These are phyloP conservation scores for Thrips palmi DNA, from an alignment of 1,140 invertebrate species.

Conservation along the genomic window DNA sequence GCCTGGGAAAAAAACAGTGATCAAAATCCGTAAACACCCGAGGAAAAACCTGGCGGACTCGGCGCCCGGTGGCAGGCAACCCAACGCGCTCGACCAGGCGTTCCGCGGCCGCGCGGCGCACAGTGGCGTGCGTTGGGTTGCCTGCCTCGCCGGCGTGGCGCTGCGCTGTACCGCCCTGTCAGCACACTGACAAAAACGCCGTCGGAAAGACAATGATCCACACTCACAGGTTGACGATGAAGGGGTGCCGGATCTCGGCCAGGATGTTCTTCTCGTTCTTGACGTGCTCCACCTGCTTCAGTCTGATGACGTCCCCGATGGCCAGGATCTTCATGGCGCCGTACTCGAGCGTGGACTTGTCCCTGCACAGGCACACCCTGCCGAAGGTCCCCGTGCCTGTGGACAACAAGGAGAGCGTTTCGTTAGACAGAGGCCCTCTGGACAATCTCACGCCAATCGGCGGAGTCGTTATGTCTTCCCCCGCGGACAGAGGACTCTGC, in stretches of 20 bases:
- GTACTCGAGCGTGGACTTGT: slow-evolving; percentile 58
- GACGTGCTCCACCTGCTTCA: slow-evolving; percentile 89
- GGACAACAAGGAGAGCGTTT: no score
- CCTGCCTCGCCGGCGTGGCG: no score
- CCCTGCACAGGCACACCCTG: slow-evolving; percentile 65
- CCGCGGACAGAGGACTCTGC: no score
- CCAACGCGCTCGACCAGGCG: no score
- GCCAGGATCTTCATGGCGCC: slow-evolving; percentile 82
- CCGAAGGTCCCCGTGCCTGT: slow-evolving; percentile 91
- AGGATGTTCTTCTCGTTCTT: slow-evolving; percentile 88
- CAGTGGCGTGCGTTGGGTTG: no score
- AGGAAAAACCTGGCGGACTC: no score
- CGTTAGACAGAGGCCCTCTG: no score
- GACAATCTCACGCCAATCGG: no score
- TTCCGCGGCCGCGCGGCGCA: no score
- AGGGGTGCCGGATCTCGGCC: slow-evolving; percentile 74
- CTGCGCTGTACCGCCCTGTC: background rate
- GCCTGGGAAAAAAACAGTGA: slow-evolving; percentile 35
- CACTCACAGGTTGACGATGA: slow-evolving; percentile 90
- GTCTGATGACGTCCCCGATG: slow-evolving; percentile 75
- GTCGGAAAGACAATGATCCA: slow-evolving; percentile 12
- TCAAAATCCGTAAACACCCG: no score
- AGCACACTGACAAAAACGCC: slow-evolving; percentile 1
- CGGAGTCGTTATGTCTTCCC: no score
- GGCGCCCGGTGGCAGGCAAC: no score